These are phyloP conservation scores for Xanthorhoe spadicearia DNA, from an alignment of 2,888 invertebrate genomes.

Conservation along the genomic window DNA sequence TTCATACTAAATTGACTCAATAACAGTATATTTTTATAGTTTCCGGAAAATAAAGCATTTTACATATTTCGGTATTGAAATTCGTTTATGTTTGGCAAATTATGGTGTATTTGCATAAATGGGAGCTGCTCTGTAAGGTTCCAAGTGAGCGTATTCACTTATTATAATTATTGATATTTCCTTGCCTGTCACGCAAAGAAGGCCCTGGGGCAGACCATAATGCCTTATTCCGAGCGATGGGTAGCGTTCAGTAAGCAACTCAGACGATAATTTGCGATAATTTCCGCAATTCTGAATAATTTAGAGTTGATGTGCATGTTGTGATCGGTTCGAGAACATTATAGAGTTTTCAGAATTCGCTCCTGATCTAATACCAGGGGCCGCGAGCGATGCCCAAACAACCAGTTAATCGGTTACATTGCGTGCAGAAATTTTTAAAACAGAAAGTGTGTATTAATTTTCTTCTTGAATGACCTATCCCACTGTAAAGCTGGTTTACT, in stretches of 20 bases:
- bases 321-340: slow-evolving; percentile 63
- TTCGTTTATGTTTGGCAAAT: slow-evolving; percentile 48
- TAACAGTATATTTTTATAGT: slow-evolving; percentile 22
- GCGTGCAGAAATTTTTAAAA: slow-evolving; percentile 33
- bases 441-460: slow-evolving; percentile 22
- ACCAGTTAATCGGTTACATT: slow-evolving; percentile 38
- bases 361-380: slow-evolving; percentile 45
- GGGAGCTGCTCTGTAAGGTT: slow-evolving; percentile 52
- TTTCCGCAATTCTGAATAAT: slow-evolving; percentile 80
- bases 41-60: slow-evolving; percentile 23
- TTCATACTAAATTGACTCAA: slow-evolving; percentile 20
- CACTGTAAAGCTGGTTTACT: slow-evolving; percentile 26
- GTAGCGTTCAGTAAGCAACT: slow-evolving; percentile 66
- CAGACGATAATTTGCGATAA: slow-evolving; percentile 79
- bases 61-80: slow-evolving; percentile 31
- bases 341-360: slow-evolving; percentile 63
- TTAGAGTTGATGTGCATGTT: slow-evolving; percentile 76
- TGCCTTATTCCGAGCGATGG: slow-evolving; percentile 64
- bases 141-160: slow-evolving; percentile 62
- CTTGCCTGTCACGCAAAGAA: slow-evolving; percentile 75
- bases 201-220: slow-evolving; percentile 60
- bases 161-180: slow-evolving; percentile 75
- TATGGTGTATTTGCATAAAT: slow-evolving; percentile 60
- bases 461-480: slow-evolving; percentile 35
- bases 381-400: slow-evolving; percentile 55